A percentile compares a stretch with the other conserved stretches of the same genome.
phyloP scores from a whole-genome alignment of 1,140 invertebrate genomes.

The Brachionus calyciflorus region DNA sequence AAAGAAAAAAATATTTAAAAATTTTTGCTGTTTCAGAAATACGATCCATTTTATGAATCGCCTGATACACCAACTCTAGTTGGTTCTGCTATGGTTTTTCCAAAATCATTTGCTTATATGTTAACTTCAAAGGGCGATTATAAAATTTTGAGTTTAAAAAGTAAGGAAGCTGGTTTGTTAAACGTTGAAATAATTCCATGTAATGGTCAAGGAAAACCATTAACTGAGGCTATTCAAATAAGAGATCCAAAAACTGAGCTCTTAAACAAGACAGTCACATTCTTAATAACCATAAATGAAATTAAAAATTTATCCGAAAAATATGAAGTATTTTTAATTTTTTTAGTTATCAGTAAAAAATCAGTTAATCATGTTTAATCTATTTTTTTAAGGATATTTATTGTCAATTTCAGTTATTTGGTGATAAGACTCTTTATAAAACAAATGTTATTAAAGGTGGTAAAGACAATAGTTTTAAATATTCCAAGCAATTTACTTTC shows the following conservation, averaged over 20 bases:
- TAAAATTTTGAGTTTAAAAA: constrained; percentile 64
- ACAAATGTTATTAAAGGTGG: constrained; percentile 19
- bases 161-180: constrained; percentile 64
- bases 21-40: constrained; percentile 58
- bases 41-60: constrained; percentile 67
- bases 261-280: constrained; percentile 61
- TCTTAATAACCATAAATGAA: constrained; percentile 62
- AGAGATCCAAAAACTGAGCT: constrained; percentile 61
- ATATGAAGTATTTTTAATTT: background rate
- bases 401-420: constrained; percentile 24
- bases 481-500: constrained; percentile 36
- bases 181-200: constrained; percentile 64
- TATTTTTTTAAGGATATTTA: constrained; percentile 44
- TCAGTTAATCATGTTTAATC: background rate
- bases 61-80: constrained; percentile 64
- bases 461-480: constrained; percentile 42
- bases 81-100: constrained; percentile 65
- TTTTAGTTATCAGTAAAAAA: background rate
- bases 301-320: constrained; percentile 47
- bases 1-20: background rate
- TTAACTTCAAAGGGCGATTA: constrained; percentile 61
- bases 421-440: constrained; percentile 41
- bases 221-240: constrained; percentile 63
- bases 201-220: constrained; percentile 60
- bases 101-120: constrained; percentile 64